phyloP scores from a whole-genome alignment of 2,113 vertebrate species.

The Psilopsiagon aymara region DNA sequence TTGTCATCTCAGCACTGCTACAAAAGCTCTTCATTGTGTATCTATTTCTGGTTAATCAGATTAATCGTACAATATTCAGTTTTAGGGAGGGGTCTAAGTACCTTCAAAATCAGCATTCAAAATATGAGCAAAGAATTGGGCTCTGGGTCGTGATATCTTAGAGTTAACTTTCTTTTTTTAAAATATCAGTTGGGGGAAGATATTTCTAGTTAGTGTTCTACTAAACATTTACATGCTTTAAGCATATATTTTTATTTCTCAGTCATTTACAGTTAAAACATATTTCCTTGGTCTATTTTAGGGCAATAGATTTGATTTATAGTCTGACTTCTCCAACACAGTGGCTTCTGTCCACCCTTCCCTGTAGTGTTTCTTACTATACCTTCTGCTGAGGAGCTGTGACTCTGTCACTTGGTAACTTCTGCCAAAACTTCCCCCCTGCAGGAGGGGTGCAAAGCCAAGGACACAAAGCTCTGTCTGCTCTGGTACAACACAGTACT shows the following conservation, averaged over 20 bases:
- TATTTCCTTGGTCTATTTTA: background rate
- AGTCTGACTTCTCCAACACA: background rate
- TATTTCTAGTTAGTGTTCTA: background rate
- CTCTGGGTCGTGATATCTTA: background rate
- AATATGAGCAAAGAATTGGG: background rate
- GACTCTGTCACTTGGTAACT: background rate
- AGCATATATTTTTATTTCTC: background rate
- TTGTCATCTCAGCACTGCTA: background rate
- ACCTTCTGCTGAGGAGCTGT: background rate
- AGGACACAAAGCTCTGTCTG: background rate
- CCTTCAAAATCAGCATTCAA: background rate
- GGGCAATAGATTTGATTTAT: background rate
- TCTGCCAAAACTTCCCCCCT: background rate
- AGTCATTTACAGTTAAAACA: background rate
- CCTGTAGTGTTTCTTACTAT: background rate
- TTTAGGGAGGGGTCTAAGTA: background rate
- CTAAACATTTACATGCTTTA: background rate
- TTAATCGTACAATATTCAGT: background rate
- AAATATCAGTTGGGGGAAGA: background rate
- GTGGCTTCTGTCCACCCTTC: background rate
- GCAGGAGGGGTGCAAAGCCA: background rate
- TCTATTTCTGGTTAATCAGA: background rate
- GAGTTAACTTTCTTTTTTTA: background rate
- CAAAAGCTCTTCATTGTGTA: background rate
- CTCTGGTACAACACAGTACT: background rate